Evolutionary conservation across 2,888 invertebrate genomes (phyloP).

Genomic region (Coleophora flavipennella): DNA sequence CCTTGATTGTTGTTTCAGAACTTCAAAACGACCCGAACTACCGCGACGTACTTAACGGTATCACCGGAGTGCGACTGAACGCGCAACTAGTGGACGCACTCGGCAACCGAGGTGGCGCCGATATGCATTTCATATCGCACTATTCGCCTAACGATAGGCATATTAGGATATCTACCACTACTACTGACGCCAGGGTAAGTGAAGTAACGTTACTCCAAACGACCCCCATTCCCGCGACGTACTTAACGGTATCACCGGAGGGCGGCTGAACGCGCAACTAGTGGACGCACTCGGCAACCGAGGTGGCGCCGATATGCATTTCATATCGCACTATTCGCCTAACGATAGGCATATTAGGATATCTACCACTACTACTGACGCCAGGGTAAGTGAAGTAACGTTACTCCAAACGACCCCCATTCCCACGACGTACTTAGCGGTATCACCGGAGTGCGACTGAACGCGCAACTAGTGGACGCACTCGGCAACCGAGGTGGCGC

Average conservation of each 20-base stretch:
- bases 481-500: slow-evolving; percentile 77
- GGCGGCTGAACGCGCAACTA: slow-evolving; percentile 78
- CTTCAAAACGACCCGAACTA: slow-evolving; percentile 72
- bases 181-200: slow-evolving; percentile 79
- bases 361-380: slow-evolving; percentile 85
- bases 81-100: slow-evolving; percentile 77
- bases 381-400: slow-evolving; percentile 78
- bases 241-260: slow-evolving; percentile 76
- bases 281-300: slow-evolving; percentile 78
- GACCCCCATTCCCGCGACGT: slow-evolving; percentile 73
- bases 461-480: slow-evolving; percentile 72
- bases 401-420: slow-evolving; percentile 64
- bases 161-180: slow-evolving; percentile 89
- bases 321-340: slow-evolving; percentile 86
- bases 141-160: slow-evolving; percentile 87
- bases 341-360: slow-evolving; percentile 88
- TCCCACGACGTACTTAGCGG: slow-evolving; percentile 77
- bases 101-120: slow-evolving; percentile 77
- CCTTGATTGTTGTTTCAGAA: slow-evolving; percentile 23
- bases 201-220: no score
- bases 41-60: slow-evolving; percentile 76
- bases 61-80: slow-evolving; percentile 77
- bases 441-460: slow-evolving; percentile 76
- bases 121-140: slow-evolving; percentile 82
- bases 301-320: slow-evolving; percentile 78